Percentiles rank a stretch among this genome's conserved stretches.
phyloP scores from a whole-genome alignment of 2,113 vertebrate species.

The Melanerpes formicivorus region DNA sequence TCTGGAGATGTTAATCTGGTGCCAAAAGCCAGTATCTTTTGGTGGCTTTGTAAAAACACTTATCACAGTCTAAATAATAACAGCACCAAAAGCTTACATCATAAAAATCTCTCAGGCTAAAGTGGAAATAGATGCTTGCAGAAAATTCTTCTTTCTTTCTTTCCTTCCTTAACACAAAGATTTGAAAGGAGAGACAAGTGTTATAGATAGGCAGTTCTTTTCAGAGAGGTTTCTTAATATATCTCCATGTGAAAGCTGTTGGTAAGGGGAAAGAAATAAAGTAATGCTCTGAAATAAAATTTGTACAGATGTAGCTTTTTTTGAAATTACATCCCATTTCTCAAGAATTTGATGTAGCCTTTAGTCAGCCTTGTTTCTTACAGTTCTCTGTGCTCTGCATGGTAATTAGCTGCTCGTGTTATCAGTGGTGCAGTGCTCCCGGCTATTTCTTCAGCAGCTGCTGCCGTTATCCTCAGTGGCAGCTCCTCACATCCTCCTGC shows the following conservation, averaged over 20 bases:
- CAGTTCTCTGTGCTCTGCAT: conserved; percentile 70
- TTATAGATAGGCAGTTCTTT: neutral
- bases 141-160: neutral
- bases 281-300: conserved; percentile 29
- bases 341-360: conserved; percentile 40
- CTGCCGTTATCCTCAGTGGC: neutral
- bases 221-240: neutral
- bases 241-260: neutral
- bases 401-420: conserved; percentile 68
- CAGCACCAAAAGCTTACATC: neutral
- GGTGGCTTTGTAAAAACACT: neutral
- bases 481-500: neutral
- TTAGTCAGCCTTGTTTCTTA: conserved; percentile 50
- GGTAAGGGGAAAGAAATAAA: conserved; percentile 51
- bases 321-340: conserved; percentile 40
- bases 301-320: conserved; percentile 24
- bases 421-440: conserved; percentile 15
- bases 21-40: neutral
- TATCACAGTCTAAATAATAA: neutral
- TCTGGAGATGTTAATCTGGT: neutral
- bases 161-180: neutral
- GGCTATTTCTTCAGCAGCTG: conserved; percentile 59
- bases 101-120: neutral
- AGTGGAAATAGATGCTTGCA: neutral
- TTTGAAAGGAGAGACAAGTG: neutral